Evolutionary conservation across 2,113 vertebrate species (phyloP).

Genomic region (Hemiprocne comata): DNA sequence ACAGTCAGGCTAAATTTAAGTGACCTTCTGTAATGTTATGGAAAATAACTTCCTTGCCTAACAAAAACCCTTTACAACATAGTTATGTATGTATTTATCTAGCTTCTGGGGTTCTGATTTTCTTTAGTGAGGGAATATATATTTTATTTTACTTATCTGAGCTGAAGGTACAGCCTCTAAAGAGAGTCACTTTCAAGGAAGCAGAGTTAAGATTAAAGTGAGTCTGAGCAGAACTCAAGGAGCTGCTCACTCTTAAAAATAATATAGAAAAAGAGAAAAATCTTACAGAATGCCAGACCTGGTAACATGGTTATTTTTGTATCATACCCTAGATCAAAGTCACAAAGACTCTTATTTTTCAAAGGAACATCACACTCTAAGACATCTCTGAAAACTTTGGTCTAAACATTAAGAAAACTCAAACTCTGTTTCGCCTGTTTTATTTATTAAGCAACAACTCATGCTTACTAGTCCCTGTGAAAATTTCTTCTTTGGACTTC

Average conservation of each 20-base stretch:
- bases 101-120: background rate
- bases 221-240: background rate
- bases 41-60: slow-evolving; percentile 21
- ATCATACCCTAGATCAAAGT: slow-evolving; percentile 41
- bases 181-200: background rate
- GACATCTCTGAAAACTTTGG: slow-evolving; percentile 35
- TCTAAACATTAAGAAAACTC: slow-evolving; percentile 22
- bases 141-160: background rate
- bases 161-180: background rate
- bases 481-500: background rate
- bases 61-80: background rate
- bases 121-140: background rate
- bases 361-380: slow-evolving; percentile 26
- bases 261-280: background rate
- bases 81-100: background rate
- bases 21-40: background rate
- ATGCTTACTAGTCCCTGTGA: background rate
- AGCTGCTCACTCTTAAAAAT: background rate
- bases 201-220: slow-evolving; percentile 41
- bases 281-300: background rate
- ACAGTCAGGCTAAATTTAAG: slow-evolving; percentile 3
- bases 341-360: slow-evolving; percentile 11
- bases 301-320: slow-evolving; percentile 33
- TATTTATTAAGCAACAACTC: slow-evolving; percentile 43
- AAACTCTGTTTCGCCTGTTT: slow-evolving; percentile 41